Evolutionary conservation across 2,888 invertebrate species (phyloP), one percentile per base, ranked within the genome.

Genomic region (Acronicta alni): DNA sequence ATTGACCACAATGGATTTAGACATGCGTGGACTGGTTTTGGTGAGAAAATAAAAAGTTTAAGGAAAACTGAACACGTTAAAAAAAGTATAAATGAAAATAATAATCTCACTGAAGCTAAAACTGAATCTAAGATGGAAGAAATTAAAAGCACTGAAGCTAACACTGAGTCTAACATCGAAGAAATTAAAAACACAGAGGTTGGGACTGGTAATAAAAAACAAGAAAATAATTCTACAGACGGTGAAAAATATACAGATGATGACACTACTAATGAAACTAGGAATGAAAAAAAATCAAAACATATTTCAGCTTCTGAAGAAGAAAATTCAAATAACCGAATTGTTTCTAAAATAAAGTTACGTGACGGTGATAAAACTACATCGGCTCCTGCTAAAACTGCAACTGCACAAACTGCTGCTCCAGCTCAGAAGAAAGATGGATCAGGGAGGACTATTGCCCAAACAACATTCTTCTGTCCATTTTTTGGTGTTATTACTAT

Each of bases 401-500:
- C 20, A 3, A 18, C 47, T 1, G 6, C 15, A 1, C 23, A 23
- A 37, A 35, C 42, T 0, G 15, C 3, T 7, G 16, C 3, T 18
- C 7, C 10, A 1, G 2, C 20, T 5, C 20, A 16, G 9, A 32
- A 32, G 17, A 23, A 20, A 16, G 12, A 2, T 6, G 9, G 15
- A 26, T 2, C 46, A 3, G 55, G 18, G 1, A 72, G 57, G 45
- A 82, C 69, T 9, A 48, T 87, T 1, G 84, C 81, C 0, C 79
- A 67, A 51, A 85, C 87, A 0, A 81, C 88, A 0, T 89, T 91
- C 53, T 92, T 85, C 55, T 92, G 92, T 53, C 92, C 92, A 0
- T 91, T 85, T 57, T 84, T 92, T 41, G 92, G 92, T 10, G 75
- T 90, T 3, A 79, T 92, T 9, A 86, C 80, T 12, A 87, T 91